phyloP scores from a whole-genome alignment of 2,797 vertebrate genomes.

The Capromys pilorides region DNA sequence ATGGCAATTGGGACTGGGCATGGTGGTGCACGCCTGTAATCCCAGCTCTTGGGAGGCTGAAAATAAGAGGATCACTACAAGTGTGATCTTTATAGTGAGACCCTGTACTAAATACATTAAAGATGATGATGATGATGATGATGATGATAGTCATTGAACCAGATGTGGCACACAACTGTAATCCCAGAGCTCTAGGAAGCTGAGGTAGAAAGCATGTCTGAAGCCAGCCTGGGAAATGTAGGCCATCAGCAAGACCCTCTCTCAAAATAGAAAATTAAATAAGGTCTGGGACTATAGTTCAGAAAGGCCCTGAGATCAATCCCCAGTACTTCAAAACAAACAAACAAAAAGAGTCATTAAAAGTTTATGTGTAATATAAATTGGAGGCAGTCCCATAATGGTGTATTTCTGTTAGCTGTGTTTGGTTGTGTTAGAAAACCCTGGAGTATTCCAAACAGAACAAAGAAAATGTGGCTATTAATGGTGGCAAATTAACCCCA shows the following conservation, averaged over 20 bases:
- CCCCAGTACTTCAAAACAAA: neutral
- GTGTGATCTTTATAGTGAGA: too few species aligned
- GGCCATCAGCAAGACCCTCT: neutral
- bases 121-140: neutral
- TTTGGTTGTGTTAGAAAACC: conserved; percentile 71
- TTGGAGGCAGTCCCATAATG: neutral
- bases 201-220: neutral
- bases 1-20: too few species aligned
- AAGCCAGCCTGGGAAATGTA: neutral
- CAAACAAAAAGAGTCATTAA: neutral
- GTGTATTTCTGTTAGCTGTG: neutral
- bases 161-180: neutral
- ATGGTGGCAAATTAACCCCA: conserved; percentile 72
- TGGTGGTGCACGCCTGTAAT: too few species aligned
- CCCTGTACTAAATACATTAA: too few species aligned
- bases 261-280: neutral
- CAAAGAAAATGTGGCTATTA: conserved; percentile 68
- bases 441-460: conserved; percentile 30
- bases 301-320: neutral
- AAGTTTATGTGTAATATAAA: neutral
- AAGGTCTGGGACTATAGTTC: neutral
- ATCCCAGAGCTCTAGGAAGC: neutral
- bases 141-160: neutral
- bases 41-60: too few species aligned
- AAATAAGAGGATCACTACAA: too few species aligned